These are phyloP conservation scores for Intellagama lesueurii DNA, from an alignment of 2,797 vertebrate genomes.

Conservation along the genomic window DNA sequence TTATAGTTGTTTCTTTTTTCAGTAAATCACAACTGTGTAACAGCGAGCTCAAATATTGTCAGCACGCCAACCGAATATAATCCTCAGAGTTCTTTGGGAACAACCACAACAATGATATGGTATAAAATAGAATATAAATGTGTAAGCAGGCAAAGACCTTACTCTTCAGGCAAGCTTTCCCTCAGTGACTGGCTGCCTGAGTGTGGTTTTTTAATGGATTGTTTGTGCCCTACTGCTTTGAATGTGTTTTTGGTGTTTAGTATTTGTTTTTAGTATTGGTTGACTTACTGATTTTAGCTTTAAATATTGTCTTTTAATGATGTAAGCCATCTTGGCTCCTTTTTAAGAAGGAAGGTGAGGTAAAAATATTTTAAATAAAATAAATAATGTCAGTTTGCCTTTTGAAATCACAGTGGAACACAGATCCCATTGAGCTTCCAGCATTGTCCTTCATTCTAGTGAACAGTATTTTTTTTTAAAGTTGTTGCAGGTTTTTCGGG, in stretches of 20 bases:
- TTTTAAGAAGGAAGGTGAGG: too few species aligned
- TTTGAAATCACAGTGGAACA: background rate
- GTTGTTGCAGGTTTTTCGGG: background rate
- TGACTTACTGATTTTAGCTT: too few species aligned
- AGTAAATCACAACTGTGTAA: background rate
- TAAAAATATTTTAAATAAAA: background rate
- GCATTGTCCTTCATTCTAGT: background rate
- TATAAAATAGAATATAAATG: background rate
- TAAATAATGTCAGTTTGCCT: background rate
- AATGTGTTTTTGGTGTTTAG: too few species aligned
- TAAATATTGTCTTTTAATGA: too few species aligned
- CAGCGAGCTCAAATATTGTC: background rate
- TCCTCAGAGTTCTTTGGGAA: background rate
- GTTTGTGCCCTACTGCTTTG: too few species aligned
- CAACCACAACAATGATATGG: background rate
- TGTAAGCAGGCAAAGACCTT: background rate
- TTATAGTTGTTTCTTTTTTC: background rate
- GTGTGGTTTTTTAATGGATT: too few species aligned
- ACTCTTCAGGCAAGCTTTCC: too few species aligned
- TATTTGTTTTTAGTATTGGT: too few species aligned
- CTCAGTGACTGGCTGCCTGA: too few species aligned
- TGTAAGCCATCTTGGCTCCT: too few species aligned
- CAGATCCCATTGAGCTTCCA: background rate
- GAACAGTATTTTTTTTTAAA: conserved; percentile 27
- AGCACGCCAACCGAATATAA: background rate